A percentile compares a stretch with the other conserved stretches of the same genome.
phyloP scores from a whole-genome alignment of 2,113 vertebrate species.

The Sitta europaea region DNA sequence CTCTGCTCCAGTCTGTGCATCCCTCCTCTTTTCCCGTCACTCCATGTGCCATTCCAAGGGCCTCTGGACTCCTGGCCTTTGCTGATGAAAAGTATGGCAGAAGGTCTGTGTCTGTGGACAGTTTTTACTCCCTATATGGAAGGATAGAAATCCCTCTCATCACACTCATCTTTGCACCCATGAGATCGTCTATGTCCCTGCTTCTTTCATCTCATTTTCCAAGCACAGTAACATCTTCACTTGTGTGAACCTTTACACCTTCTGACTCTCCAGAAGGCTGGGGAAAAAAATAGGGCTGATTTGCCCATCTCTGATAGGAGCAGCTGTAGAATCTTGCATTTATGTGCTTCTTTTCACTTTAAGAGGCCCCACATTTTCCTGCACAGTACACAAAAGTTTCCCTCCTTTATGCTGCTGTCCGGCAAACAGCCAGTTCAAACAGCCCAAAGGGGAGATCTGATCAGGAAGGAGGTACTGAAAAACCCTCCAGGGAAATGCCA shows the following conservation, averaged over 20 bases:
- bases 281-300: not conserved
- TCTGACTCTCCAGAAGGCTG: not conserved
- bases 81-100: not conserved
- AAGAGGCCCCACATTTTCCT: not conserved
- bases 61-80: not conserved
- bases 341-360: not conserved
- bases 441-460: not conserved
- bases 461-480: not conserved
- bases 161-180: not conserved
- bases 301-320: not conserved
- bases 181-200: not conserved
- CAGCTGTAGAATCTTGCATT: not conserved
- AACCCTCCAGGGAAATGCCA: not conserved
- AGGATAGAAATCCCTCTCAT: not conserved
- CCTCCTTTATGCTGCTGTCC: not conserved
- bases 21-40: not conserved
- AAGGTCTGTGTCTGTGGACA: not conserved
- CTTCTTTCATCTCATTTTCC: not conserved
- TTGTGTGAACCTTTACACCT: not conserved
- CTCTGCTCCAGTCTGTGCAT: not conserved
- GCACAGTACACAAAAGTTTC: not conserved
- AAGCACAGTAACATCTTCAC: not conserved
- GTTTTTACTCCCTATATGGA: not conserved
- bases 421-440: constrained; percentile 6
- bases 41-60: not conserved